These are phyloP conservation scores for Eciton burchellii DNA, from an alignment of 1,140 invertebrate genomes.

Conservation along the genomic window DNA sequence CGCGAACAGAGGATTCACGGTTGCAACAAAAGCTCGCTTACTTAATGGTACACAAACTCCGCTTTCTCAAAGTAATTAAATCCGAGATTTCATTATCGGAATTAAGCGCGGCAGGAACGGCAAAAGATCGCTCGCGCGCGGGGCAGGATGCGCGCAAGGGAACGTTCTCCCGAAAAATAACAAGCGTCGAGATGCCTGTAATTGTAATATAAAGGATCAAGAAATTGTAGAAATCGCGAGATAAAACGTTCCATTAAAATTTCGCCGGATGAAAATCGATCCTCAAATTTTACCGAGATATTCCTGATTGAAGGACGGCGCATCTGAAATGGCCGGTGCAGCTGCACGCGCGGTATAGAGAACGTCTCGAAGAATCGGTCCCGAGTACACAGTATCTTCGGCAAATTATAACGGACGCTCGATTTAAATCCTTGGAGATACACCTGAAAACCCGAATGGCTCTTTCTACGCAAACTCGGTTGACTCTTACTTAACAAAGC, in stretches of 20 bases:
- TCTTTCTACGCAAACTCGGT: constrained; percentile 68
- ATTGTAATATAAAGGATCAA: no score
- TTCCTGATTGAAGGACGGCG: not conserved
- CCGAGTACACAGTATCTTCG: constrained; percentile 40
- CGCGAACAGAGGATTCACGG: not conserved
- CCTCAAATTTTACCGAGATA: not conserved
- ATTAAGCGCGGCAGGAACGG: not conserved
- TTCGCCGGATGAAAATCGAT: constrained; percentile 10
- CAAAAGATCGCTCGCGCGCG: not conserved
- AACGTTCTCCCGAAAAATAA: not conserved
- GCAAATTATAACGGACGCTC: constrained; percentile 66
- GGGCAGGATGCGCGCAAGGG: not conserved
- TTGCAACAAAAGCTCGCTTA: not conserved
- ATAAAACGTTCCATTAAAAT: constrained; percentile 8
- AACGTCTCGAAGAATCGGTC: constrained; percentile 36
- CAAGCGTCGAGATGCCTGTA: no score
- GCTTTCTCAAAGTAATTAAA: constrained; percentile 15
- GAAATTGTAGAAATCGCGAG: not conserved
- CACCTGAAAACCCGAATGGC: constrained; percentile 60
- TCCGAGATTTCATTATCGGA: constrained; percentile 18
- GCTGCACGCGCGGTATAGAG: not conserved
- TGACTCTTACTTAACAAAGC: constrained; percentile 69
- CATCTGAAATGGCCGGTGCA: not conserved
- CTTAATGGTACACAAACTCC: constrained; percentile 14
- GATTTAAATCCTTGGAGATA: constrained; percentile 65